Conservation (phyloP, 2,888 invertebrate genomes). For the Polyploca ridens region DNA sequence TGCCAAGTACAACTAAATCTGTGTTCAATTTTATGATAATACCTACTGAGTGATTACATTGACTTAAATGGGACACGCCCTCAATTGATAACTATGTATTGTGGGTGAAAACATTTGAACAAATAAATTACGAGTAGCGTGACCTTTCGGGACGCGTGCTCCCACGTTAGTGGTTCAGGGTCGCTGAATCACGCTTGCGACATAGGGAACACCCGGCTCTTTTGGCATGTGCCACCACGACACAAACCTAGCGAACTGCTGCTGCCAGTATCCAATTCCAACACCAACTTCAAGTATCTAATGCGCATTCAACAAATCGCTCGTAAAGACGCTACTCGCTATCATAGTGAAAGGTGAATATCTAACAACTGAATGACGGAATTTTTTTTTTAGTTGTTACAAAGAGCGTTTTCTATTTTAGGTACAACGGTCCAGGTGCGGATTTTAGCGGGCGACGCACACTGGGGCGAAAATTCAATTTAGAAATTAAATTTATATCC, state of each 20-base stretch:
- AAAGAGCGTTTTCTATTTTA: no score
- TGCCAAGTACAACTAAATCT: not conserved
- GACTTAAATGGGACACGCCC: constrained; percentile 23
- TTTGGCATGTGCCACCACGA: constrained; percentile 61
- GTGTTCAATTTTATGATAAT: constrained; percentile 8
- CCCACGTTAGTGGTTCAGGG: constrained; percentile 70
- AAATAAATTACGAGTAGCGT: constrained; percentile 40
- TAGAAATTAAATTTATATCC: no score
- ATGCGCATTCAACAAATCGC: constrained; percentile 16
- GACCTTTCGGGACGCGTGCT: constrained; percentile 57
- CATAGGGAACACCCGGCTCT: constrained; percentile 73
- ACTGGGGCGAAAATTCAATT: no score
- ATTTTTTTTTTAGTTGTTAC: no score
- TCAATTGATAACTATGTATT: constrained; percentile 31
- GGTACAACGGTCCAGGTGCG: no score
- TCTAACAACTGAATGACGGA: not conserved
- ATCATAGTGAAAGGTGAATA: not conserved
- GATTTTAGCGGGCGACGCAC: no score
- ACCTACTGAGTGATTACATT: constrained; percentile 17
- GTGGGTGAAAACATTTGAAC: constrained; percentile 11
- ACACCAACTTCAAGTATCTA: constrained; percentile 29
- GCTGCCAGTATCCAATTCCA: constrained; percentile 42
- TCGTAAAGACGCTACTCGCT: not conserved
- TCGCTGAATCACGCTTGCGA: constrained; percentile 67
- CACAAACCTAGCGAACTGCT: constrained; percentile 41